Evolutionary conservation across 2,797 vertebrate genomes (phyloP).

Genomic region (Carduelis carduelis): DNA sequence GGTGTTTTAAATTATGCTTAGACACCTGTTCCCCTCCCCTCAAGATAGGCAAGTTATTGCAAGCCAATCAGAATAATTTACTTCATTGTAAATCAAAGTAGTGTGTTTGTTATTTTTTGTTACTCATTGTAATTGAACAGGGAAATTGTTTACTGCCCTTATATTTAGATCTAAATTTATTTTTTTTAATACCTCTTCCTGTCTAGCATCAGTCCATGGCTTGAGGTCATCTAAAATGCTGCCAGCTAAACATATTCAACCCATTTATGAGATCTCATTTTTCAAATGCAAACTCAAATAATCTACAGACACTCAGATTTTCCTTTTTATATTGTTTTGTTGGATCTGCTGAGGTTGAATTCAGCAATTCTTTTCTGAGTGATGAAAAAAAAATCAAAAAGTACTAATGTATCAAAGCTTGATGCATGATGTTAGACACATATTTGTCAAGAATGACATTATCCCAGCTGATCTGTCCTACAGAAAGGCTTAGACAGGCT

Average conservation of each 20-base stretch:
- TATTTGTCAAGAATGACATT: background rate
- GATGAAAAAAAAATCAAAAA: background rate
- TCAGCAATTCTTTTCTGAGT: background rate
- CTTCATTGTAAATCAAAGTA: background rate
- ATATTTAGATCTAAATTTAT: background rate
- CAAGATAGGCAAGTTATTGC: background rate
- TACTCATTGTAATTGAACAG: background rate
- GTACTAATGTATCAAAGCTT: background rate
- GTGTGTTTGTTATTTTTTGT: background rate
- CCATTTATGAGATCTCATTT: background rate
- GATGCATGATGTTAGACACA: rapidly evolving
- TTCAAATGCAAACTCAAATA: background rate
- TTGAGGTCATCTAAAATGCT: background rate
- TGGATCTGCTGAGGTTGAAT: background rate
- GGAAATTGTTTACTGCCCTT: background rate
- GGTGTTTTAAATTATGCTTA: background rate
- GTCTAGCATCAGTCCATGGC: background rate
- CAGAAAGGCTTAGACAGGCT: background rate
- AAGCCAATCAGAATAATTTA: background rate
- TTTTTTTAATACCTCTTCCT: background rate
- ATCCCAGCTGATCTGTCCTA: background rate
- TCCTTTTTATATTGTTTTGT: background rate
- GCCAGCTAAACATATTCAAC: background rate
- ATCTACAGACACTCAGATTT: background rate
- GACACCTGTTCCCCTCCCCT: rapidly evolving